phyloP scores from a whole-genome alignment of 53 echinoderm and acorn worm species.

The Crossaster papposus region DNA sequence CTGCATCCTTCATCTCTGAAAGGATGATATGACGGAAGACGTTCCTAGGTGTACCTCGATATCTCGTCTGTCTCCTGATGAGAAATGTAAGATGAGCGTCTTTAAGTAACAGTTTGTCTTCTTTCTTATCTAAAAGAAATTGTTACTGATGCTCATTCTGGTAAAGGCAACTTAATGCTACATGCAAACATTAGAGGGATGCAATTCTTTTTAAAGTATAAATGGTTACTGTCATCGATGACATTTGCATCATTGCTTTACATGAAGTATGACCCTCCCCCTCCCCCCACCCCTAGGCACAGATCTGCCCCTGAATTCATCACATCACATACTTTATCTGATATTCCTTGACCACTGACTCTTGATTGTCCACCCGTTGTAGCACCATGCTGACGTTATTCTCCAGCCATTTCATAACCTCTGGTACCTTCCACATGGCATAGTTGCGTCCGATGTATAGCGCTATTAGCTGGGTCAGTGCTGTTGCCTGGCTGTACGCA shows the following conservation, averaged over 20 bases:
- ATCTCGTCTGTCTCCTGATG: constrained; percentile 73
- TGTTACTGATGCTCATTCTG: no score
- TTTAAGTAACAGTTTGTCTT: background rate
- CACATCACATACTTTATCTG: constrained; percentile 77
- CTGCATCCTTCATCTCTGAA: constrained; percentile 86
- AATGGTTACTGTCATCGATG: no score
- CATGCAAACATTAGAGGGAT: no score
- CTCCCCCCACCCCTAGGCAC: no score
- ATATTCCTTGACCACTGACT: constrained; percentile 72
- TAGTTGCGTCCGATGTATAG: constrained; percentile 85
- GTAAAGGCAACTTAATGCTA: no score
- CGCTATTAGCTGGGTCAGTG: constrained; percentile 78
- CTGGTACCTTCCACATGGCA: constrained; percentile 92
- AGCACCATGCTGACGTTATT: constrained; percentile 78
- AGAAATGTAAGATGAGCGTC: background rate
- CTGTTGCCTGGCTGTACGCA: constrained; percentile 70
- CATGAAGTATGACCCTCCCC: no score
- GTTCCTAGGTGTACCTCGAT: constrained; percentile 86
- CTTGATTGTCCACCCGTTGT: constrained; percentile 63
- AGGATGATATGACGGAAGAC: constrained; percentile 93
- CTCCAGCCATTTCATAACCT: constrained; percentile 85
- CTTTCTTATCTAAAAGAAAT: background rate
- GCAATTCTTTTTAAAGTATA: no score
- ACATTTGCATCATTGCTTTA: no score
- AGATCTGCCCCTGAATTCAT: background rate